A percentile compares a stretch with the other conserved stretches of the same genome.
Conservation (phyloP, 2,888 invertebrate genomes). For the Tinea semifulvella region DNA sequence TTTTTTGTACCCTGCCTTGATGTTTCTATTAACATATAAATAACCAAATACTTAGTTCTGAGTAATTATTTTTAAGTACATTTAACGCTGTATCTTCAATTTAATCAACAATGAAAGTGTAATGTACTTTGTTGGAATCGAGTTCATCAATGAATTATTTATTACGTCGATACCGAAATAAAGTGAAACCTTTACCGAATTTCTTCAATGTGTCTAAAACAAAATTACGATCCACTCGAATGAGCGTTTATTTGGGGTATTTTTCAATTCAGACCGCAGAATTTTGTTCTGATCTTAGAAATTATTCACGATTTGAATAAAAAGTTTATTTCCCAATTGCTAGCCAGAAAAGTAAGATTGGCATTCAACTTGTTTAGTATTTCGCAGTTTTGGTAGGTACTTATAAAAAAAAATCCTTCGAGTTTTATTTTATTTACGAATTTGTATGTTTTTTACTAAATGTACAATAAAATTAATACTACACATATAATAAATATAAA, state of each 20-base stretch:
- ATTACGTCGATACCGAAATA: slow-evolving; percentile 20
- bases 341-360: slow-evolving; percentile 5
- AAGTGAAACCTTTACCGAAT: slow-evolving; percentile 16
- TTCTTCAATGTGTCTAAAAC: slow-evolving; percentile 12
- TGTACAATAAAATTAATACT: no score
- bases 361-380: slow-evolving; percentile 5
- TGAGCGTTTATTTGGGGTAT: slow-evolving; percentile 9
- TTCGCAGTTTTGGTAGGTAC: slow-evolving; percentile 3
- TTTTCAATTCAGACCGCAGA: slow-evolving; percentile 12
- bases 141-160: slow-evolving; percentile 19
- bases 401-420: no score
- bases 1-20: no score
- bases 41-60: no score
- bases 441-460: no score
- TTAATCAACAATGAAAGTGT: slow-evolving; percentile 18
- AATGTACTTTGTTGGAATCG: slow-evolving; percentile 15
- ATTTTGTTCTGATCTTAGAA: slow-evolving; percentile 8
- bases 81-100: slow-evolving; percentile 16
- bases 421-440: background rate
- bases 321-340: slow-evolving; percentile 5
- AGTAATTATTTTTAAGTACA: slow-evolving; percentile 10
- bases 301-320: slow-evolving; percentile 13
- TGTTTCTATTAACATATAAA: no score
- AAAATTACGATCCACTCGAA: slow-evolving; percentile 12
- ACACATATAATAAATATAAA: no score